phyloP scores from a whole-genome alignment of 2,113 vertebrate genomes.

The Ictidomys tridecemlineatus region DNA sequence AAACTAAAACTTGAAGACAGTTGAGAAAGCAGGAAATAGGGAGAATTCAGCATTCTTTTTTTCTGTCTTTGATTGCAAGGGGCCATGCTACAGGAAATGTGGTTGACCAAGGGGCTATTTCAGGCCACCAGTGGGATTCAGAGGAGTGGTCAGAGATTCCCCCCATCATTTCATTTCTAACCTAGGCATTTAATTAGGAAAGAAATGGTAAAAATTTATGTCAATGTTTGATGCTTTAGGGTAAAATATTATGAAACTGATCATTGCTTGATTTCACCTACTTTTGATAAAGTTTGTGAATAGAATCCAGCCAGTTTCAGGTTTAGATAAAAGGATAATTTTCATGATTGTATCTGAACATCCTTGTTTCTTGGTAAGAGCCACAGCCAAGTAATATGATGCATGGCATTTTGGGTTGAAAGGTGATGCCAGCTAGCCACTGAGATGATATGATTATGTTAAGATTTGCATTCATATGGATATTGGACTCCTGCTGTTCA shows the following conservation, averaged over 20 bases:
- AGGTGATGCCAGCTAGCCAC: no score
- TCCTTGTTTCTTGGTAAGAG: not conserved
- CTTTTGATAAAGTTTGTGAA: not conserved
- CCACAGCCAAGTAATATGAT: no score
- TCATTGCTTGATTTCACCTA: not conserved
- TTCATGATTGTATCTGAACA: not conserved
- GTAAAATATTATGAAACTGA: not conserved
- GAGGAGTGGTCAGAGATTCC: not conserved
- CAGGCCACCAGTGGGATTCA: not conserved
- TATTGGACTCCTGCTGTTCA: no score
- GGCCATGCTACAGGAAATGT: not conserved
- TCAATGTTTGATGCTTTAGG: not conserved
- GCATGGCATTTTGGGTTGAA: no score
- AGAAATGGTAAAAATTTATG: not conserved
- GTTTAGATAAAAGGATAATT: not conserved
- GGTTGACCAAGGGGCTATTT: fast-evolving
- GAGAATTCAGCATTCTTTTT: not conserved
- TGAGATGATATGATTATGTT: no score
- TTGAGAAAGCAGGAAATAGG: fast-evolving
- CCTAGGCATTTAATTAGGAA: not conserved
- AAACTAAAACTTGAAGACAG: not conserved
- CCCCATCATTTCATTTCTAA: not conserved
- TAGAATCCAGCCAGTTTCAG: not conserved
- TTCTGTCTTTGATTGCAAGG: not conserved
- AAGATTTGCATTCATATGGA: no score